phyloP scores from a whole-genome alignment of 2,888 invertebrate species.

The Rapana venosa region DNA sequence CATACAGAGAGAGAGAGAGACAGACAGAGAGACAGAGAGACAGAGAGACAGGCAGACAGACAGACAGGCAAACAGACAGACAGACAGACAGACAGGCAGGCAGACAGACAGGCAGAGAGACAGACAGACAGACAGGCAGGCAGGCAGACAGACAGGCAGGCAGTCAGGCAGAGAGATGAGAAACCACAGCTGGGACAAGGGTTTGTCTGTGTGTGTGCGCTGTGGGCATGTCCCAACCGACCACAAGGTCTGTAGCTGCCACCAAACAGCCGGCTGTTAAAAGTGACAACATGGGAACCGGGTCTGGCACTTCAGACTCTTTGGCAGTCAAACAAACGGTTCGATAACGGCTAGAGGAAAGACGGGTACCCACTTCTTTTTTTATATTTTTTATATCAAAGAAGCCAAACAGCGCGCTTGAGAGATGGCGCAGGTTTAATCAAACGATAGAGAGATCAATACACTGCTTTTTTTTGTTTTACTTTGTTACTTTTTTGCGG shows the following conservation, averaged over 20 bases:
- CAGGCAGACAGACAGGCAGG: not conserved
- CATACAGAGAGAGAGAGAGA: too few relatives aligned
- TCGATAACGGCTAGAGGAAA: not conserved
- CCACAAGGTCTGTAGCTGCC: not conserved
- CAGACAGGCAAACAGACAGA: too few relatives aligned
- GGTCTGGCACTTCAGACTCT: not conserved
- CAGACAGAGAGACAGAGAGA: too few relatives aligned
- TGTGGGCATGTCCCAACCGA: not conserved
- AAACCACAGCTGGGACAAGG: not conserved
- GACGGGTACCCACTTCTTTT: too few relatives aligned
- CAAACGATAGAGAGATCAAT: not conserved
- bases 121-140: too few relatives aligned
- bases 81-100: too few relatives aligned
- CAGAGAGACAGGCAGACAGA: not conserved
- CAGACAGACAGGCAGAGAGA: too few relatives aligned
- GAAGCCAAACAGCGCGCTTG: not conserved
- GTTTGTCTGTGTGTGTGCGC: not conserved
- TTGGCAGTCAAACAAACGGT: not conserved
- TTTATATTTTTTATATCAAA: too few relatives aligned
- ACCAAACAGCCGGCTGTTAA: not conserved
- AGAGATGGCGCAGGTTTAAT: not conserved
- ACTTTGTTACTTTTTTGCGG: too few relatives aligned
- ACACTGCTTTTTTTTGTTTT: not conserved
- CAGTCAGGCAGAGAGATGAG: not conserved
- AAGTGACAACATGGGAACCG: not conserved